Conservation (phyloP, 2,797 vertebrate species). For the Chromobotia macracanthus region DNA sequence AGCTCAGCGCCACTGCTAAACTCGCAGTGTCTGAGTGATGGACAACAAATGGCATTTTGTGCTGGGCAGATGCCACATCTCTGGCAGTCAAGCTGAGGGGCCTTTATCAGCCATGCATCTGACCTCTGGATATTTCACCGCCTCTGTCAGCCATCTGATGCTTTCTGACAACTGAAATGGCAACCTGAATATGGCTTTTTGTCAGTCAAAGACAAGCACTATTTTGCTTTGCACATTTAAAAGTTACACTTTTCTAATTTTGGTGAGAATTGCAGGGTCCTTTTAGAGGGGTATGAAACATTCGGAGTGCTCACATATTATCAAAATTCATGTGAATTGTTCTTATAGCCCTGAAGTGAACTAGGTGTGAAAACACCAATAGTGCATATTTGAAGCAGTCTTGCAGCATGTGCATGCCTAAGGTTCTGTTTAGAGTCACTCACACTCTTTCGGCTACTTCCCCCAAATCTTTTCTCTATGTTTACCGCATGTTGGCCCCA, state of each 20-base stretch:
- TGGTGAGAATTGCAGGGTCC: neutral
- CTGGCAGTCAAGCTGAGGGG: conserved; percentile 60
- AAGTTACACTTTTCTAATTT: too few relatives aligned
- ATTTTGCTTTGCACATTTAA: neutral
- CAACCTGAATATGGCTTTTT: conserved; percentile 41
- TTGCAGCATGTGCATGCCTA: neutral
- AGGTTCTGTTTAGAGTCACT: conserved; percentile 9
- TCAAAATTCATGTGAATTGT: too few relatives aligned
- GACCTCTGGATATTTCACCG: conserved; percentile 54
- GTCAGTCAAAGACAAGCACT: conserved; percentile 9
- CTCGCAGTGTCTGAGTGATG: conserved; percentile 87
- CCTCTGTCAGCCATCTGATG: conserved; percentile 43
- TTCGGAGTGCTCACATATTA: too few relatives aligned
- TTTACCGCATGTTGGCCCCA: conserved; percentile 77
- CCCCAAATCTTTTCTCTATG: conserved; percentile 67
- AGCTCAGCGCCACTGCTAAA: conserved; percentile 77
- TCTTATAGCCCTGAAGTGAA: too few relatives aligned
- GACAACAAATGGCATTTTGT: conserved; percentile 91
- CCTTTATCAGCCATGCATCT: conserved; percentile 50
- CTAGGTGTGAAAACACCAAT: neutral
- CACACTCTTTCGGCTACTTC: conserved; percentile 55
- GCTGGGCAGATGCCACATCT: conserved; percentile 64
- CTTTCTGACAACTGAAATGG: conserved; percentile 15
- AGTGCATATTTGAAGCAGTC: neutral
- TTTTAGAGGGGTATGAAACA: too few relatives aligned